Conservation (phyloP, 2,888 invertebrate species). For the Nasonia oneida region DNA sequence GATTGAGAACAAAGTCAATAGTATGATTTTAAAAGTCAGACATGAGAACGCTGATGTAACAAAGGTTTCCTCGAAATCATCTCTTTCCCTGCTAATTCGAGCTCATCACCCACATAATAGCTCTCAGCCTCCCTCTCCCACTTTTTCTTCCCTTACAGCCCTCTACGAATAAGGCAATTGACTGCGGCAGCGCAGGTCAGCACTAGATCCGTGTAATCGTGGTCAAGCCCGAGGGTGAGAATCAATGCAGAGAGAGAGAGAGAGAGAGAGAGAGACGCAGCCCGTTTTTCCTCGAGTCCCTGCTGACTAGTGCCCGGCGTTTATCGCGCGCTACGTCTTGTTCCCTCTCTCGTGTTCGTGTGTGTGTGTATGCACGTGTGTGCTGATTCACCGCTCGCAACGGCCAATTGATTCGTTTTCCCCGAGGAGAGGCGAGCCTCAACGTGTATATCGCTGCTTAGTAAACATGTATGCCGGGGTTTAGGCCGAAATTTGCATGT, state of each 20-base stretch:
- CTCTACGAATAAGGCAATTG: not conserved
- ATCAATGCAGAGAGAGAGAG: not conserved
- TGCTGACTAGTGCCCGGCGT: not conserved
- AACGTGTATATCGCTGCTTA: constrained; percentile 30
- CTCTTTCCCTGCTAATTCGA: not conserved
- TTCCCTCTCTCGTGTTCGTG: not conserved
- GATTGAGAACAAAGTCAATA: not conserved
- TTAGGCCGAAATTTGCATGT: constrained; percentile 41
- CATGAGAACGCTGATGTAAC: not conserved
- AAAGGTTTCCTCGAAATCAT: not conserved
- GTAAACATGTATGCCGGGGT: constrained; percentile 18
- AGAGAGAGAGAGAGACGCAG: not conserved
- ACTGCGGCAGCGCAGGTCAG: not conserved
- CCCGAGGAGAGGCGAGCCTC: not conserved
- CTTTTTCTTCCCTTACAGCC: not conserved
- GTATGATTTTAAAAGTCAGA: not conserved
- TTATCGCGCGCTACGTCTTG: not conserved
- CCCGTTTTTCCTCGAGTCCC: not conserved
- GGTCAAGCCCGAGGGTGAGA: not conserved
- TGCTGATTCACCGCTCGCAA: constrained; percentile 2
- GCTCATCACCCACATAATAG: not conserved
- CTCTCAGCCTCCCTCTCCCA: not conserved
- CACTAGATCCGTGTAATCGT: not conserved
- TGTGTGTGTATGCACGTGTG: not conserved
- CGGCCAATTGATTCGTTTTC: constrained; percentile 35